phyloP scores from a whole-genome alignment of 1,140 invertebrate genomes.

The Trachelipus rathkii region DNA sequence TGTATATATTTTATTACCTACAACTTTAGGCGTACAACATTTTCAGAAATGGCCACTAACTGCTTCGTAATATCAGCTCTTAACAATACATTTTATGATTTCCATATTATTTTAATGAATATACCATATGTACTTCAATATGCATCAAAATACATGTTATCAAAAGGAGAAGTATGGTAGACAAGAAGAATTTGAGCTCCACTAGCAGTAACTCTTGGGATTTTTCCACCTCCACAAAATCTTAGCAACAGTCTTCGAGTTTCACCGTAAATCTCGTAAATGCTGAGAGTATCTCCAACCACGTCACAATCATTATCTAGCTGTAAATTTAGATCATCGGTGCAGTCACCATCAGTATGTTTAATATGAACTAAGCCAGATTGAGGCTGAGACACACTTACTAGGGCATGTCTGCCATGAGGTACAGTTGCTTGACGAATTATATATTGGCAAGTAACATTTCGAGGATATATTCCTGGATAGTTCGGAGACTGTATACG shows the following conservation, averaged over 20 bases:
- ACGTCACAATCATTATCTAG: slow-evolving; percentile 81
- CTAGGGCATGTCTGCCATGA: slow-evolving; percentile 39
- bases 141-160: slow-evolving; percentile 55
- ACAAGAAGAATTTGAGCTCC: slow-evolving; percentile 80
- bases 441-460: slow-evolving; percentile 75
- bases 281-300: slow-evolving; percentile 80
- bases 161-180: slow-evolving; percentile 81
- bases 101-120: too few relatives aligned
- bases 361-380: slow-evolving; percentile 42
- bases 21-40: too few relatives aligned
- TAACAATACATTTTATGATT: too few relatives aligned
- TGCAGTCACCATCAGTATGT: slow-evolving; percentile 39
- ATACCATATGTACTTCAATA: too few relatives aligned
- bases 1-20: too few relatives aligned
- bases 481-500: slow-evolving; percentile 80
- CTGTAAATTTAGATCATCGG: slow-evolving; percentile 45
- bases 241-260: slow-evolving; percentile 78
- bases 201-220: slow-evolving; percentile 77
- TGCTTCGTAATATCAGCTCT: too few relatives aligned
- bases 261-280: slow-evolving; percentile 82
- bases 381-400: slow-evolving; percentile 39
- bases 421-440: slow-evolving; percentile 67
- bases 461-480: slow-evolving; percentile 77
- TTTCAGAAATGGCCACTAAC: too few relatives aligned
- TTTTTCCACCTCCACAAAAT: slow-evolving; percentile 79